Evolutionary conservation across 2,888 invertebrate genomes (phyloP).

Genomic region (Operophtera brumata): DNA sequence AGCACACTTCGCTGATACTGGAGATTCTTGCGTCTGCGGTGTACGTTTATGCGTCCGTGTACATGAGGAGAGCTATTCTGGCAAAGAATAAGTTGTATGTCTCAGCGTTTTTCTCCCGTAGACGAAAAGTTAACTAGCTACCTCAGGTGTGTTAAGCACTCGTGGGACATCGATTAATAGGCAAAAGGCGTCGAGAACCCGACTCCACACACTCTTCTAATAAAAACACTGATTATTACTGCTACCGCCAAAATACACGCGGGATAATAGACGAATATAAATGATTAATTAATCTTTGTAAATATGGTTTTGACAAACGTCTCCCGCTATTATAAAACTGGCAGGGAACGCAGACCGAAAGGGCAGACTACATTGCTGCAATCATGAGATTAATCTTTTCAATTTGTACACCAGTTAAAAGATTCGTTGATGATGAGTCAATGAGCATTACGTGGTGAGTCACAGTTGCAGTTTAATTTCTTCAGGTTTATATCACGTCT

Average conservation of each 20-base stretch:
- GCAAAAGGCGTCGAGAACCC: conserved; percentile 42
- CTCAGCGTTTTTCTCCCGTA: not conserved
- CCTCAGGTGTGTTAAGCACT: not conserved
- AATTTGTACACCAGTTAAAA: conserved; percentile 11
- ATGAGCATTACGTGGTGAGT: not conserved
- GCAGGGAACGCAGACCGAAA: conserved; percentile 16
- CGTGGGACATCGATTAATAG: conserved; percentile 50
- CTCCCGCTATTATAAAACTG: conserved; percentile 16
- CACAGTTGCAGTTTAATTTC: not conserved
- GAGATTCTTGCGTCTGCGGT: not conserved
- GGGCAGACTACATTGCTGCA: conserved; percentile 12
- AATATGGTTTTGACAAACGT: conserved; percentile 25
- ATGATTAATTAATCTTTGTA: conserved; percentile 37
- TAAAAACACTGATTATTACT: conserved; percentile 51
- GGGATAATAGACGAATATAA: conserved; percentile 29
- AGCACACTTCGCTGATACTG: conserved; percentile 2
- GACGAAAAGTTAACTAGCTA: not conserved
- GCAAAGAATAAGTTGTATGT: not conserved
- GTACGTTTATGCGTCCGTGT: not conserved
- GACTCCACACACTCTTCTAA: conserved; percentile 37
- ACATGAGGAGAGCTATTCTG: too few relatives aligned
- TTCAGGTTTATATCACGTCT: not conserved
- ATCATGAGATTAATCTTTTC: conserved; percentile 6
- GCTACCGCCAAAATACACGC: conserved; percentile 43
- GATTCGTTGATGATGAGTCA: conserved; percentile 1